phyloP scores from a whole-genome alignment of 2,797 vertebrate species.

The Urocyon cinereoargenteus region DNA sequence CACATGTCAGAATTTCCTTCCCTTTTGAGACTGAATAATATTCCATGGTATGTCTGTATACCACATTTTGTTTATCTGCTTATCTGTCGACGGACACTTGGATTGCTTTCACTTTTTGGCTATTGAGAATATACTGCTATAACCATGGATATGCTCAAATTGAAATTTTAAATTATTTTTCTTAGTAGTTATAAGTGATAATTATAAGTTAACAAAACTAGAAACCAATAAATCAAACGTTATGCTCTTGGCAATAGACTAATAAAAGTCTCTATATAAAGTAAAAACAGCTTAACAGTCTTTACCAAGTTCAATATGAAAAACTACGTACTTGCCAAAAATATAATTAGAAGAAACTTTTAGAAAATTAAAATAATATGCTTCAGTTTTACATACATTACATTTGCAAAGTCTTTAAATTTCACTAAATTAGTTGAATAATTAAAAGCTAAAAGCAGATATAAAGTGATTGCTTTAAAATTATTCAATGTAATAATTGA shows the following conservation, averaged over 20 bases:
- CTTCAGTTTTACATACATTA: slow-evolving; percentile 75
- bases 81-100: not conserved
- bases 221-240: slow-evolving; percentile 79
- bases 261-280: slow-evolving; percentile 79
- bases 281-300: slow-evolving; percentile 74
- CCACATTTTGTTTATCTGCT: not conserved
- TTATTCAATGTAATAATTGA: not conserved
- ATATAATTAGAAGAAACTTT: slow-evolving; percentile 72
- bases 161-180: slow-evolving; percentile 73
- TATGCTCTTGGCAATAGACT: slow-evolving; percentile 70
- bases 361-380: slow-evolving; percentile 71
- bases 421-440: slow-evolving; percentile 71
- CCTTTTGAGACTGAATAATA: not conserved
- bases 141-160: not conserved
- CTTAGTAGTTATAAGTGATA: slow-evolving; percentile 80
- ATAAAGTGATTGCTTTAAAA: slow-evolving; percentile 27
- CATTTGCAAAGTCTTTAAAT: slow-evolving; percentile 60
- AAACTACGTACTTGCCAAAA: slow-evolving; percentile 70
- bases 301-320: slow-evolving; percentile 78
- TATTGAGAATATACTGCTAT: not conserved
- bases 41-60: not conserved
- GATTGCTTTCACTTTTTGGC: not conserved
- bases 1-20: not conserved
- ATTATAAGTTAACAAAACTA: slow-evolving; percentile 78
- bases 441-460: slow-evolving; percentile 51